Conservation (phyloP, 2,797 vertebrate genomes). For the Cygnus olor region DNA sequence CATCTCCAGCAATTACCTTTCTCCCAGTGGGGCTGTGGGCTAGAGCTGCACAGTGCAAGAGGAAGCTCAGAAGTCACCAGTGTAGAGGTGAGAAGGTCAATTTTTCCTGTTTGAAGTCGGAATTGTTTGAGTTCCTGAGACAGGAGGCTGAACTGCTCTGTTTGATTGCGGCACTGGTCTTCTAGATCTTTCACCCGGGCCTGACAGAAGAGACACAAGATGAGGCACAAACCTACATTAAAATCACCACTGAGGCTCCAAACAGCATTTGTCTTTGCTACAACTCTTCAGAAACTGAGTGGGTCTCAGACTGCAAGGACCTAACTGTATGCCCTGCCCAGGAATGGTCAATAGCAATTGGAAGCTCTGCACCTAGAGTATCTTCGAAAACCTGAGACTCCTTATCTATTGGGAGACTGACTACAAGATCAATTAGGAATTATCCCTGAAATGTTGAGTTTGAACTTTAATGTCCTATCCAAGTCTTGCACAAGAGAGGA, state of each 20-base stretch:
- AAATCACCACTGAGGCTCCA: background rate
- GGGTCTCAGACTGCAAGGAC: background rate
- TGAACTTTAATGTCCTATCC: background rate
- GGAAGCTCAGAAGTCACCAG: constrained; percentile 80
- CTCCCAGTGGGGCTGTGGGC: constrained; percentile 71
- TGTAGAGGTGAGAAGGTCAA: constrained; percentile 83
- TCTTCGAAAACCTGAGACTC: background rate
- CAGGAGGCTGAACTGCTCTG: constrained; percentile 92
- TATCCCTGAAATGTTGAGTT: background rate
- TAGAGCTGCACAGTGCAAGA: constrained; percentile 62
- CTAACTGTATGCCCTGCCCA: background rate
- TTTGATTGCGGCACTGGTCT: constrained; percentile 94
- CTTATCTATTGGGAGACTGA: background rate
- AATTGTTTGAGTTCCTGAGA: constrained; percentile 94
- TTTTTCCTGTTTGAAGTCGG: constrained; percentile 89
- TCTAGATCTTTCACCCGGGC: constrained; percentile 95
- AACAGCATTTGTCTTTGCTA: background rate
- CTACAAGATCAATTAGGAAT: background rate
- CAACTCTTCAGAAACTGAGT: background rate
- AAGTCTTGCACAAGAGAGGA: background rate
- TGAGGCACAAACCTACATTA: background rate
- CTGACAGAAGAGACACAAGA: constrained; percentile 71
- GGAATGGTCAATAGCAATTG: background rate
- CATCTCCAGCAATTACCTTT: constrained; percentile 75
- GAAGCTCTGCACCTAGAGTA: background rate